These are phyloP conservation scores for Microchirus variegatus DNA, from an alignment of 2,797 vertebrate species.

Conservation along the genomic window DNA sequence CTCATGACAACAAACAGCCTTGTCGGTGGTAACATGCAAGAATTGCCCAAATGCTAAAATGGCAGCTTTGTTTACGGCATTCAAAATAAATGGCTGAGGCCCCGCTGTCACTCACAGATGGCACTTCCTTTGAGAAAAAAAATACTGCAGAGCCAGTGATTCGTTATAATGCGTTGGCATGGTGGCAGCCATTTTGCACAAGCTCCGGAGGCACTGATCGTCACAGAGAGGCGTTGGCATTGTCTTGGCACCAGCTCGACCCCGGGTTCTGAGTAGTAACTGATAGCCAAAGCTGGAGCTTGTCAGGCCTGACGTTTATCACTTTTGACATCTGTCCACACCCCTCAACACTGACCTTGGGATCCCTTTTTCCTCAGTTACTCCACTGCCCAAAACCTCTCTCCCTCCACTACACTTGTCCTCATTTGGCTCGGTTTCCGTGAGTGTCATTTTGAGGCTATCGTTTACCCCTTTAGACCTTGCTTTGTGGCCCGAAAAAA, in stretches of 20 bases:
- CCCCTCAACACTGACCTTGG: constrained; percentile 70
- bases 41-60: constrained; percentile 63
- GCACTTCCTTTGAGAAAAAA: constrained; percentile 71
- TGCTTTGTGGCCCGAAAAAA: constrained; percentile 46
- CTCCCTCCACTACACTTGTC: constrained; percentile 28
- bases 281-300: constrained; percentile 76
- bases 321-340: constrained; percentile 88
- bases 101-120: constrained; percentile 80
- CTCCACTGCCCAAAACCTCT: constrained; percentile 37
- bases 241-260: constrained; percentile 81
- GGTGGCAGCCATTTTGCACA: constrained; percentile 75
- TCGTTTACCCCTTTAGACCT: constrained; percentile 59
- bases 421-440: constrained; percentile 48
- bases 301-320: constrained; percentile 84
- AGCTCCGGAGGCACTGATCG: constrained; percentile 76
- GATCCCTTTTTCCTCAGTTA: constrained; percentile 51
- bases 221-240: constrained; percentile 76
- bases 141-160: constrained; percentile 60
- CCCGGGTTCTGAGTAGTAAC: constrained; percentile 78
- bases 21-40: constrained; percentile 47
- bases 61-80: constrained; percentile 75
- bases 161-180: constrained; percentile 73
- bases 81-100: constrained; percentile 72
- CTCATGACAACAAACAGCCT: constrained; percentile 66
- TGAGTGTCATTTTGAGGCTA: constrained; percentile 43